Percentiles rank a stretch among this genome's conserved stretches.
phyloP scores from a whole-genome alignment of 2,888 invertebrate species.

The Ptychoptera albimana region DNA sequence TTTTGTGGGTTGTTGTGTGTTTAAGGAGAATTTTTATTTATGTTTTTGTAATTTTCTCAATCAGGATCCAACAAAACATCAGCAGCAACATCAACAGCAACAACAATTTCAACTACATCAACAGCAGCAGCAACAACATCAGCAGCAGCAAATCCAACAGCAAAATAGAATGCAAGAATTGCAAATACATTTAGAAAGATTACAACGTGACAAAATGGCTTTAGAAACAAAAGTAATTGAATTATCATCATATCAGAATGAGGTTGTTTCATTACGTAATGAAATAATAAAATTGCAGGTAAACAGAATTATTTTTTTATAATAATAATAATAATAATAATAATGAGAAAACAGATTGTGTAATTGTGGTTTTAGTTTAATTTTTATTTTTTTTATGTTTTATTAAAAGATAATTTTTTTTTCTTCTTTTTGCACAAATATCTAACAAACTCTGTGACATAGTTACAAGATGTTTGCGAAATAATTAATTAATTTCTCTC shows the following conservation, averaged over 20 bases:
- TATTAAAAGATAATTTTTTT: slow-evolving; percentile 1
- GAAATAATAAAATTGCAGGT: slow-evolving; percentile 59
- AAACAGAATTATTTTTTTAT: slow-evolving; percentile 6
- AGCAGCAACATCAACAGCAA: slow-evolving; percentile 8
- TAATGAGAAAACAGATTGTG: background rate
- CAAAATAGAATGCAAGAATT: slow-evolving; percentile 42
- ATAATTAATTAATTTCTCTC: background rate
- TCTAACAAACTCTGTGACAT: too few relatives aligned
- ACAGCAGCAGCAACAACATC: slow-evolving; percentile 15
- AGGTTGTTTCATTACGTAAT: slow-evolving; percentile 47
- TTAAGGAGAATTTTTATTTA: background rate
- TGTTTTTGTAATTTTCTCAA: background rate
- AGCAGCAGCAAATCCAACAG: background rate
- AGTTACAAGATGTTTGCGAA: background rate
- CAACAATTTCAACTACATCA: slow-evolving; percentile 9
- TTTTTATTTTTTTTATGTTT: background rate
- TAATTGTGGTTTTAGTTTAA: background rate
- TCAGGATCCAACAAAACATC: slow-evolving; percentile 7
- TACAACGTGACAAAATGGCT: slow-evolving; percentile 46
- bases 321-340: background rate
- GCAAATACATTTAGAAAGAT: slow-evolving; percentile 43
- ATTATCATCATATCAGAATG: slow-evolving; percentile 45
- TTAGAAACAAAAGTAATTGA: slow-evolving; percentile 44
- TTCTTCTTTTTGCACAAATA: too few relatives aligned
- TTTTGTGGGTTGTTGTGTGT: background rate